These are phyloP conservation scores for Onthophagus sagittarius DNA, from an alignment of 2,888 invertebrate species.

Conservation along the genomic window DNA sequence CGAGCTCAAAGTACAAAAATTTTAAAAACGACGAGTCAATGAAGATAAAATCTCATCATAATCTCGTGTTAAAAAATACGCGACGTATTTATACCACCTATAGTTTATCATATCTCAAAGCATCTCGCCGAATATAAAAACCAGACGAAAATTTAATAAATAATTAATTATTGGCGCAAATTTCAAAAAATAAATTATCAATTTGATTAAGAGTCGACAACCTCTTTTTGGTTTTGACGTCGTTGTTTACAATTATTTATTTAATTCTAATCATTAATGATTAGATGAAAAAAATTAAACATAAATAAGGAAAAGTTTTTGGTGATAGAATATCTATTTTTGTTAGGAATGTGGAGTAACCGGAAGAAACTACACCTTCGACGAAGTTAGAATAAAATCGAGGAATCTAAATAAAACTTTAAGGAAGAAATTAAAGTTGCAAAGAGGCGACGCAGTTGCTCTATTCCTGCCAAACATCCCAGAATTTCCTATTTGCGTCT, in stretches of 20 bases:
- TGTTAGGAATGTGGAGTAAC: constrained; percentile 69
- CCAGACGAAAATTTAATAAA: not conserved
- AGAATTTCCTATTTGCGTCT: constrained; percentile 63
- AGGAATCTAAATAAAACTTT: constrained; percentile 55
- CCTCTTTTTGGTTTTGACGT: no score
- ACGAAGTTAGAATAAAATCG: constrained; percentile 61
- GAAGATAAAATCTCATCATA: not conserved
- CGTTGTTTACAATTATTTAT: no score
- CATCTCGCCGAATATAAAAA: not conserved
- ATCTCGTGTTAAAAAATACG: not conserved
- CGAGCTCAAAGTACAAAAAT: not conserved
- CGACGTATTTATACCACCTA: not conserved
- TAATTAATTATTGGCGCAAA: no score
- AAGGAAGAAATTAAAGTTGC: constrained; percentile 61
- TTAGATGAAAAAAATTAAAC: no score
- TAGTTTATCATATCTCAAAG: not conserved
- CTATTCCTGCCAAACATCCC: constrained; percentile 73
- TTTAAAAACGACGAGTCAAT: not conserved
- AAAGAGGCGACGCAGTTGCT: constrained; percentile 64
- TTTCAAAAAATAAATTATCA: no score
- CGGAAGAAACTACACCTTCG: constrained; percentile 69
- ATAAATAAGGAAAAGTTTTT: no score
- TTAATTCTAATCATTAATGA: no score
- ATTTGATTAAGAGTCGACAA: no score
- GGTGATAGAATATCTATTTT: constrained; percentile 24